These are phyloP conservation scores for Anas acuta DNA, from an alignment of 2,797 vertebrate genomes.

Conservation along the genomic window DNA sequence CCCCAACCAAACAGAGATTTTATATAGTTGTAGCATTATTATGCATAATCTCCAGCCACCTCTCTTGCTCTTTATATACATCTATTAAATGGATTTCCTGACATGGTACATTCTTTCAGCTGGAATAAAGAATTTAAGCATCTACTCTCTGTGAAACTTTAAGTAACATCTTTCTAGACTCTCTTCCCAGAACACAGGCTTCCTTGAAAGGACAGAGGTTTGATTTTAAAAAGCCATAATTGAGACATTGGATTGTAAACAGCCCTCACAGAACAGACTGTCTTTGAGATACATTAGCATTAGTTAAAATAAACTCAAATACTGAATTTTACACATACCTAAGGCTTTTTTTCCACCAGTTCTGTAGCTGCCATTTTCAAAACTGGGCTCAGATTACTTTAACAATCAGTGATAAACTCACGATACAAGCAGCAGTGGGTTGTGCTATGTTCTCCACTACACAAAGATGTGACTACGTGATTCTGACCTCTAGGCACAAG, in stretches of 20 bases:
- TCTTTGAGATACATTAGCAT: not conserved
- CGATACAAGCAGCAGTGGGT: not conserved
- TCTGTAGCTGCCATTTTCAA: not conserved
- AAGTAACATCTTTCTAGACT: not conserved
- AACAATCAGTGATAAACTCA: not conserved
- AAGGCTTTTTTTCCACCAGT: not conserved
- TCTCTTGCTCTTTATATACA: not conserved
- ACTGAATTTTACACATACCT: not conserved
- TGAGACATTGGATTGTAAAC: constrained; percentile 15
- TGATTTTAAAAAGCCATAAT: constrained; percentile 71
- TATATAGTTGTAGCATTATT: not conserved
- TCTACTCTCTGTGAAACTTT: not conserved
- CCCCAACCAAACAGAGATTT: not conserved
- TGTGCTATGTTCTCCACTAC: not conserved
- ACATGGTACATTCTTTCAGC: constrained; percentile 34
- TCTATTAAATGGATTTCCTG: not conserved
- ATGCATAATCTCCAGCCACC: not conserved
- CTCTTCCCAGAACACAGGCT: not conserved
- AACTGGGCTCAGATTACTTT: not conserved
- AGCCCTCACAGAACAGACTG: constrained; percentile 14
- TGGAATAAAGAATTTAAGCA: not conserved
- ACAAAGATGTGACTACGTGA: not conserved
- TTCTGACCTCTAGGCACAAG: not conserved
- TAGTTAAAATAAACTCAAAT: not conserved
- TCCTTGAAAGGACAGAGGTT: not conserved